A percentile compares a stretch with the other conserved stretches of the same genome.
Conservation (phyloP, 92 coral and sea anemone species). For the Parazoanthus atlanticus region DNA sequence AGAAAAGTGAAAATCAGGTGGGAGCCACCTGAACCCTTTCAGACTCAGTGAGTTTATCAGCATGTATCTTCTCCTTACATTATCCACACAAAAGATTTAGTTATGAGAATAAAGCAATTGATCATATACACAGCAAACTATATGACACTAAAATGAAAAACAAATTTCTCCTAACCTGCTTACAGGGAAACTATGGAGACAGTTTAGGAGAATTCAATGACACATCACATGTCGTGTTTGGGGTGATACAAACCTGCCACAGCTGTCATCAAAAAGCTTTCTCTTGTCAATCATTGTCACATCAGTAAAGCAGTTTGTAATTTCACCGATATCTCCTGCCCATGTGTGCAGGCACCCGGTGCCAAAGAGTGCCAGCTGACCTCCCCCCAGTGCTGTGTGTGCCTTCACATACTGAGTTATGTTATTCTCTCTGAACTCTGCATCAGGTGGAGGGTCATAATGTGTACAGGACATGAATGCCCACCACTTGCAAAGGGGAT, state of each 20-base stretch:
- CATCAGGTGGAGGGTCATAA: conserved; percentile 86
- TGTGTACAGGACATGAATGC: conserved; percentile 93
- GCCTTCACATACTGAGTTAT: conserved; percentile 81
- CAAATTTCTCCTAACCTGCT: no score
- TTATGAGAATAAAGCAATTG: no score
- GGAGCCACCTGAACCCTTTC: no score
- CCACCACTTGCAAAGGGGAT: conserved; percentile 90
- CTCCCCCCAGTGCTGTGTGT: conserved; percentile 98
- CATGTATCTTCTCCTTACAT: no score
- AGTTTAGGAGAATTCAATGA: no score
- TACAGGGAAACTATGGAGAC: no score
- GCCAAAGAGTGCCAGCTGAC: conserved; percentile 90
- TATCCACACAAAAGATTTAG: no score
- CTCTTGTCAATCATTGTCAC: conserved; percentile 72
- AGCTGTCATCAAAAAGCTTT: conserved; percentile 91
- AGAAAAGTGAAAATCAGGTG: background rate
- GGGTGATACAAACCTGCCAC: conserved; percentile 72
- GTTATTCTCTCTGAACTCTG: conserved; percentile 69
- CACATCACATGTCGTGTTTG: no score
- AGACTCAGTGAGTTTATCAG: background rate
- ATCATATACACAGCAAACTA: background rate
- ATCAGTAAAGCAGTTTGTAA: conserved; percentile 81
- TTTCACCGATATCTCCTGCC: conserved; percentile 79
- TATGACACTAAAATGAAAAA: no score
- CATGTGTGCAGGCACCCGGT: conserved; percentile 97